Conservation (phyloP, 2,888 invertebrate species). For the Drosophila meridionalis region DNA sequence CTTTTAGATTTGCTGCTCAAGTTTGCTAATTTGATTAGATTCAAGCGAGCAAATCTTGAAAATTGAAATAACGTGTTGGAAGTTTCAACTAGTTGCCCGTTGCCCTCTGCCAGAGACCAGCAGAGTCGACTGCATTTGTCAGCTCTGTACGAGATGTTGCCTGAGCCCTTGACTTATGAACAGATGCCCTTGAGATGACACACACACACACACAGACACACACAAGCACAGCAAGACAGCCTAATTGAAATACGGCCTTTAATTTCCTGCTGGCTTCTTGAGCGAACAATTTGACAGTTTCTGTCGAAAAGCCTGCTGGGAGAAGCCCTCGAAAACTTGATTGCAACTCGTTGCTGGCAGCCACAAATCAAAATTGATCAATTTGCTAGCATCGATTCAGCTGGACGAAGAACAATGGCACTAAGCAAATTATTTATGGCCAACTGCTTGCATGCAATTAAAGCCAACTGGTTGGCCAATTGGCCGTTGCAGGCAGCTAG, state of each 20-base stretch:
- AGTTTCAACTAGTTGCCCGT: constrained; percentile 7
- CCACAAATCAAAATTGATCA: constrained; percentile 38
- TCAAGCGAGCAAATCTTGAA: constrained; percentile 45
- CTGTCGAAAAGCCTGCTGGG: constrained; percentile 30
- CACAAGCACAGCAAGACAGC: background rate
- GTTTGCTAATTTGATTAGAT: constrained; percentile 67
- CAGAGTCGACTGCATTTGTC: background rate
- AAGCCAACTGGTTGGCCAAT: constrained; percentile 11
- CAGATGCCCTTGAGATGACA: constrained; percentile 28
- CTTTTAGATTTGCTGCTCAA: constrained; percentile 54
- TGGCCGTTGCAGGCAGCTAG: background rate
- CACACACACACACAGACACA: background rate
- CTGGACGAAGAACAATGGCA: background rate
- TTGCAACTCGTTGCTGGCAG: constrained; percentile 21
- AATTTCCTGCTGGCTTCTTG: constrained; percentile 45
- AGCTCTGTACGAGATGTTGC: constrained; percentile 19
- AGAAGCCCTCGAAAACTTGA: constrained; percentile 25
- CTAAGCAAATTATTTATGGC: constrained; percentile 24
- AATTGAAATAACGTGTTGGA: constrained; percentile 43
- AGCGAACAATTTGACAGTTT: constrained; percentile 27
- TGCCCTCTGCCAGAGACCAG: background rate
- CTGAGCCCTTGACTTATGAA: constrained; percentile 9
- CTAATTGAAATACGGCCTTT: constrained; percentile 57
- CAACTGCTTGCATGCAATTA: constrained; percentile 34
- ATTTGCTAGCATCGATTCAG: constrained; percentile 32